These are phyloP conservation scores for Microcebus ravelobensis DNA, from an alignment of 2,113 vertebrate genomes.

Conservation along the genomic window DNA sequence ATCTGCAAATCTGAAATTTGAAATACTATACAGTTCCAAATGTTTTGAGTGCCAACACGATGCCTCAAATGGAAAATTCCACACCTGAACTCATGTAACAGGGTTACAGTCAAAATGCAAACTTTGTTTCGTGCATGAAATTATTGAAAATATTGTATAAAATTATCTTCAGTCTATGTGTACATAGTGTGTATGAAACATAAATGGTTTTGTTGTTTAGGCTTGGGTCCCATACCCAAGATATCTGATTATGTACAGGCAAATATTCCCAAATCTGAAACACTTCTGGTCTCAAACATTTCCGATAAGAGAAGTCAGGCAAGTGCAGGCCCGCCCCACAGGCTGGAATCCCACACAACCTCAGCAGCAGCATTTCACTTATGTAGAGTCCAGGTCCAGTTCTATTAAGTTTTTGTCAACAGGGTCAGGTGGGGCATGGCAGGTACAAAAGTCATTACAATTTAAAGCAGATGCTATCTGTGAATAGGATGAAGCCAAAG, in stretches of 20 bases:
- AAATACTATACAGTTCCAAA: not conserved
- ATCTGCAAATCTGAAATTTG: not conserved
- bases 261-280: not conserved
- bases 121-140: not conserved
- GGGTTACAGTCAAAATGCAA: not conserved
- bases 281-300: not conserved
- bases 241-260: not conserved
- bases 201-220: not conserved
- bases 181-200: not conserved
- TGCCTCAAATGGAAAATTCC: not conserved
- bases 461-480: not conserved
- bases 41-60: not conserved
- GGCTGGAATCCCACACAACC: not conserved
- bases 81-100: not conserved
- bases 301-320: not conserved
- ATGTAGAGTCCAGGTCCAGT: not conserved
- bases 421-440: not conserved
- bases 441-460: not conserved
- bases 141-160: not conserved
- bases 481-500: not conserved
- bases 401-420: not conserved
- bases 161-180: not conserved
- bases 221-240: not conserved
- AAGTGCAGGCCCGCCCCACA: not conserved
- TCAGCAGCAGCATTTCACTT: not conserved